phyloP scores from a whole-genome alignment of 2,113 vertebrate genomes.

The Vanacampus margaritifer region DNA sequence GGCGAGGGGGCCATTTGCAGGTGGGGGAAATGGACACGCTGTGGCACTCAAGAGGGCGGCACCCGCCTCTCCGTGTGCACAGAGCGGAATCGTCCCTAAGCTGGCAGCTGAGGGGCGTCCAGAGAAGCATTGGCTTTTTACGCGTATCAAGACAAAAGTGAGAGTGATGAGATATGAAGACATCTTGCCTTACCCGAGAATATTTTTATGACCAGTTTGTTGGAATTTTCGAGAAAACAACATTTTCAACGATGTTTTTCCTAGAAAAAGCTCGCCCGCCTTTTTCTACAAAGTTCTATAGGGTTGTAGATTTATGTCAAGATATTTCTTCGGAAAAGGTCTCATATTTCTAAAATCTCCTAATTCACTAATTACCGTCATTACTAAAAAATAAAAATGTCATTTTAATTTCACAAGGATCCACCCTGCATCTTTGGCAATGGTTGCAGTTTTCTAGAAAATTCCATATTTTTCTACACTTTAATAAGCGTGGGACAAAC shows the following conservation, averaged over 20 bases:
- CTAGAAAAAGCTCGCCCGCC: too few relatives aligned
- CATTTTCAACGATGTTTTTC: not conserved
- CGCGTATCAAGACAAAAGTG: not conserved
- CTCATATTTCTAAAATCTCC: too few relatives aligned
- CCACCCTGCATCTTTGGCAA: too few relatives aligned
- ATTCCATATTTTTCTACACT: not conserved
- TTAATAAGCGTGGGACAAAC: not conserved
- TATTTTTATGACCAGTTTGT: not conserved
- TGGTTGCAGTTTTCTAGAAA: not conserved
- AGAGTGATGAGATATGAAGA: not conserved
- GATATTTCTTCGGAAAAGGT: too few relatives aligned
- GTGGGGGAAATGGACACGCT: slow-evolving; percentile 6
- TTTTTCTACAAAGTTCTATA: too few relatives aligned
- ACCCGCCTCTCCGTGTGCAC: slow-evolving; percentile 3
- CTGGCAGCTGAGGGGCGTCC: not conserved
- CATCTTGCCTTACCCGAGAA: not conserved
- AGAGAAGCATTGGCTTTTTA: not conserved
- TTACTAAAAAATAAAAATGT: too few relatives aligned
- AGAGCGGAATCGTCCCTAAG: not conserved
- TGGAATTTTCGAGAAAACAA: not conserved
- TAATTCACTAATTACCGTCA: too few relatives aligned
- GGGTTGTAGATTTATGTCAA: too few relatives aligned
- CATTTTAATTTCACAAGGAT: too few relatives aligned
- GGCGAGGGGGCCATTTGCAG: slow-evolving; percentile 8
- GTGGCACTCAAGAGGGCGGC: slow-evolving; percentile 7